A percentile compares a stretch with the other conserved stretches of the same genome.
These are phyloP conservation scores for Acanthosoma haemorrhoidale DNA, from an alignment of 2,888 invertebrate genomes.

Conservation along the genomic window DNA sequence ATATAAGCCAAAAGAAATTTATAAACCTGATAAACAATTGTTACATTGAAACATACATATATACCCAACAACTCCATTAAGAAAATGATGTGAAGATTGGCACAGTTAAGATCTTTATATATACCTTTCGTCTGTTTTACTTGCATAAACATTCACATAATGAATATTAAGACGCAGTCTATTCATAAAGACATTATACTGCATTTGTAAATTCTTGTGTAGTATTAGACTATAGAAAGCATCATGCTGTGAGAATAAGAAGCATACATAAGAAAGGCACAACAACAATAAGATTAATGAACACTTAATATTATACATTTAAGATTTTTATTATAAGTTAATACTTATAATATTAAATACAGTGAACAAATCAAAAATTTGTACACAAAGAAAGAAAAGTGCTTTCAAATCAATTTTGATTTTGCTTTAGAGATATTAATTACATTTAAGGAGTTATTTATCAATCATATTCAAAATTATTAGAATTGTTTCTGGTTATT, in stretches of 20 bases:
- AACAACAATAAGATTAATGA: slow-evolving; percentile 35
- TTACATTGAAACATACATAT: neutral
- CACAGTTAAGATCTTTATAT: neutral
- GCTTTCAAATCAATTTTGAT: neutral
- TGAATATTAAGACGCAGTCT: neutral
- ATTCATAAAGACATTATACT: neutral
- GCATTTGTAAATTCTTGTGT: neutral
- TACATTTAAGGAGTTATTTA: neutral
- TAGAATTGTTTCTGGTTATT: too few species aligned
- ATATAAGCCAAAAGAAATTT: too few species aligned
- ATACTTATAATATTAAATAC: neutral
- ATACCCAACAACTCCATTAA: neutral
- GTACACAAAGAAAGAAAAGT: neutral
- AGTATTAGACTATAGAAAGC: neutral
- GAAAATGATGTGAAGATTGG: neutral
- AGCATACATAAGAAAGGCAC: slow-evolving; percentile 35
- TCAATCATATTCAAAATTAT: too few species aligned
- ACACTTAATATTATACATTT: slow-evolving; percentile 28
- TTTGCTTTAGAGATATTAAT: neutral
- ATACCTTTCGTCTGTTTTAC: neutral
- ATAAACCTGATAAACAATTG: too few species aligned
- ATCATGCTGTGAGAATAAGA: slow-evolving; percentile 11
- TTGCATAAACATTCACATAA: neutral
- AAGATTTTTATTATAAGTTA: slow-evolving; percentile 3
- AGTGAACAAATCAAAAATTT: neutral